Percentiles rank a stretch among this genome's conserved stretches.
phyloP scores from a whole-genome alignment of 92 coral and sea anemone species.

The Micromussa lordhowensis region DNA sequence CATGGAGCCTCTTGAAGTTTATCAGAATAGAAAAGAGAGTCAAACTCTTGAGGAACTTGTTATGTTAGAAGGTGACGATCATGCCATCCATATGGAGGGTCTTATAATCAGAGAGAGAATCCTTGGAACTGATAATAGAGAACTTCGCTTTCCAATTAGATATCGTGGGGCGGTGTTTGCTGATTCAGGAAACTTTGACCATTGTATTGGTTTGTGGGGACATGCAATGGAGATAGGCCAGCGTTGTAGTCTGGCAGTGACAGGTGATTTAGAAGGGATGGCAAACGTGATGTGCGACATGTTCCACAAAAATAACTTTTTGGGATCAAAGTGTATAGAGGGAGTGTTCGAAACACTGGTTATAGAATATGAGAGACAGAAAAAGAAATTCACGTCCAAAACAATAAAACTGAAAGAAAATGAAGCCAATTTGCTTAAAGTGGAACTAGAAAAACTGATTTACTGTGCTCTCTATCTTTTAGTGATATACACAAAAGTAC shows the following conservation, averaged over 20 bases:
- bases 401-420: not conserved
- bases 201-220: constrained; percentile 72
- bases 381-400: constrained; percentile 8
- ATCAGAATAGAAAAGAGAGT: constrained; percentile 74
- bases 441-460: constrained; percentile 65
- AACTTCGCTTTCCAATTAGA: constrained; percentile 65
- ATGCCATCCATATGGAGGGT: constrained; percentile 84
- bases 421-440: constrained; percentile 31
- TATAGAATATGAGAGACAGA: constrained; percentile 56
- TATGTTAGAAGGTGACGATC: constrained; percentile 44
- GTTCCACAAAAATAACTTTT: constrained; percentile 44
- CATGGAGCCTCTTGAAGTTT: constrained; percentile 65
- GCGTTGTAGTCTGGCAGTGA: constrained; percentile 40
- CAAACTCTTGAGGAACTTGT: constrained; percentile 65
- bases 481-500: constrained; percentile 55
- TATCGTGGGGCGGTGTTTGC: constrained; percentile 83
- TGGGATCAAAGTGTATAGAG: constrained; percentile 44
- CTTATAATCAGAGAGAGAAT: constrained; percentile 78
- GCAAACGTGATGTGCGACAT: constrained; percentile 71
- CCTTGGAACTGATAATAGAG: constrained; percentile 61
- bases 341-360: constrained; percentile 64
- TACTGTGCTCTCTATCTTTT: constrained; percentile 65
- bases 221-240: constrained; percentile 79
- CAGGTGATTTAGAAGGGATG: constrained; percentile 60
- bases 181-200: constrained; percentile 74